These are phyloP conservation scores for Brachionus rotundiformis DNA, from an alignment of 1,140 invertebrate species.

Conservation along the genomic window DNA sequence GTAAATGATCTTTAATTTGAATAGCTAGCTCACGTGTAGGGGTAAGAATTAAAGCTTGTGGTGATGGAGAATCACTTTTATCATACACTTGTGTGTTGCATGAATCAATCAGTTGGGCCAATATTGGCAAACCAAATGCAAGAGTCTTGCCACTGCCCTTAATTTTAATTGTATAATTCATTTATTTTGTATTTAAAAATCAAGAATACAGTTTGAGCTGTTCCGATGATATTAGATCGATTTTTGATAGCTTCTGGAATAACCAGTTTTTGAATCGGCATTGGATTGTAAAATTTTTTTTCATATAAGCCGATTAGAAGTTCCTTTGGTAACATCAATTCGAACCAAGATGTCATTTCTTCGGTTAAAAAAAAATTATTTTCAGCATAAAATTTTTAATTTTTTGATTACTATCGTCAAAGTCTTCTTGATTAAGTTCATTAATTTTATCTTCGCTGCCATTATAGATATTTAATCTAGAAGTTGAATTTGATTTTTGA, in stretches of 20 bases:
- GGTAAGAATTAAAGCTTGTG: constrained; percentile 78
- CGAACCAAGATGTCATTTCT: constrained; percentile 46
- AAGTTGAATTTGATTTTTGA: constrained; percentile 36
- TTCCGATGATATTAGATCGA: constrained; percentile 40
- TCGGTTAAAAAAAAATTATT: not conserved
- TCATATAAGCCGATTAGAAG: constrained; percentile 33
- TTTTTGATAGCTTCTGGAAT: constrained; percentile 45
- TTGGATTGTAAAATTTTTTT: constrained; percentile 29
- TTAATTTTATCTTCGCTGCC: not conserved
- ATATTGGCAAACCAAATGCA: constrained; percentile 94
- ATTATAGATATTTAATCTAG: not conserved
- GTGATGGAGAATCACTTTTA: not conserved
- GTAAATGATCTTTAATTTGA: constrained; percentile 75
- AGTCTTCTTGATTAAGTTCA: constrained; percentile 1
- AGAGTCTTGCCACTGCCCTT: constrained; percentile 78
- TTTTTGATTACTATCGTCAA: not conserved
- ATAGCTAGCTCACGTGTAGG: constrained; percentile 94
- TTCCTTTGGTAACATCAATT: constrained; percentile 42
- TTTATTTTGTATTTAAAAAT: no score
- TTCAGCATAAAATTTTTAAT: not conserved
- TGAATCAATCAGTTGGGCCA: constrained; percentile 82
- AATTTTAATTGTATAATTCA: no score
- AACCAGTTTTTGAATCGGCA: constrained; percentile 44
- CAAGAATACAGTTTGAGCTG: constrained; percentile 37
- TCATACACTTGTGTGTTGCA: constrained; percentile 69